Evolutionary conservation across 1,140 invertebrate species (phyloP).

Genomic region (Saccostrea cuccullata): DNA sequence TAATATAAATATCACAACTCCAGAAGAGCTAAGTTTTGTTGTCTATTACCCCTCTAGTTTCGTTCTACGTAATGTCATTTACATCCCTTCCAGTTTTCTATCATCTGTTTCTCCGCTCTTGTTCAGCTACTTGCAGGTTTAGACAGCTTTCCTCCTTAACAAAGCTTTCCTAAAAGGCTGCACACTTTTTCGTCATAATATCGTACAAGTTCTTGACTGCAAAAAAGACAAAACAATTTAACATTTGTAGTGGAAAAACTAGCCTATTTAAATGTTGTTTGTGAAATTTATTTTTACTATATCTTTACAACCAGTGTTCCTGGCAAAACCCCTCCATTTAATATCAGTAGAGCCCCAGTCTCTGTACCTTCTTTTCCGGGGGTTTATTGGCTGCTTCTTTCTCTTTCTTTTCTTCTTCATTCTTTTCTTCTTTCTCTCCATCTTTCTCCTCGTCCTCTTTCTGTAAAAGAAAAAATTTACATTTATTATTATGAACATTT

Average conservation of each 20-base stretch:
- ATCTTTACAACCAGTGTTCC: too few relatives aligned
- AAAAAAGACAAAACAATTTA: slow-evolving; percentile 38
- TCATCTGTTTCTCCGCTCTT: neutral
- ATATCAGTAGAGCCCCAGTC: too few relatives aligned
- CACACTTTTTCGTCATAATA: slow-evolving; percentile 55
- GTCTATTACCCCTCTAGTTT: too few relatives aligned
- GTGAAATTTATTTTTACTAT: too few relatives aligned
- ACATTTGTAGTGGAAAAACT: too few relatives aligned
- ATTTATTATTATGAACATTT: neutral
- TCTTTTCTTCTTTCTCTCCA: slow-evolving; percentile 48
- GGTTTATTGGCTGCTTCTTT: slow-evolving; percentile 48
- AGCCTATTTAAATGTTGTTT: too few relatives aligned
- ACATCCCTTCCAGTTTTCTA: neutral
- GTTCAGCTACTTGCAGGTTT: neutral
- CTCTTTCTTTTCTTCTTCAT: slow-evolving; percentile 43
- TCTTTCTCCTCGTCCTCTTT: slow-evolving; percentile 1
- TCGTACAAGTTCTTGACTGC: slow-evolving; percentile 60
- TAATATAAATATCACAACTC: too few relatives aligned
- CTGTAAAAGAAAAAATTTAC: neutral
- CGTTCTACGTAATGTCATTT: too few relatives aligned
- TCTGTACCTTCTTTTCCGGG: slow-evolving; percentile 50
- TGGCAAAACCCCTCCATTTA: too few relatives aligned
- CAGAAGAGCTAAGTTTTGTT: too few relatives aligned
- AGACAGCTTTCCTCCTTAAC: neutral
- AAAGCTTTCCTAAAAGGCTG: neutral